A percentile compares a stretch with the other conserved stretches of the same genome.
These are phyloP conservation scores for Grapholita molesta DNA, from an alignment of 1,140 invertebrate genomes.

Conservation along the genomic window DNA sequence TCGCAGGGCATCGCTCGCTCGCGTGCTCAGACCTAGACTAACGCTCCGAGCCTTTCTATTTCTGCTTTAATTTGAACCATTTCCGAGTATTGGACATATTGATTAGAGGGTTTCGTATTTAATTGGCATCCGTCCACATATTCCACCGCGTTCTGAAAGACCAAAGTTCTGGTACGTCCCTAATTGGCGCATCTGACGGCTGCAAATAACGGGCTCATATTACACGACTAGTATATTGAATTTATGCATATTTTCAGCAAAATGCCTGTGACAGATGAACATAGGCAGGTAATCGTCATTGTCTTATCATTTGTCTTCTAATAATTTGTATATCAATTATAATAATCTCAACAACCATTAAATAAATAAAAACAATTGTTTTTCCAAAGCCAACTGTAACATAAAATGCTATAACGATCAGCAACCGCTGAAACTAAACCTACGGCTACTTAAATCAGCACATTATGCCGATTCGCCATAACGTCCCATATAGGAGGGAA, in stretches of 20 bases:
- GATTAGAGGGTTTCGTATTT: constrained; percentile 20
- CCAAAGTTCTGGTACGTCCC: neutral
- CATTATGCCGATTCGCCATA: constrained; percentile 9
- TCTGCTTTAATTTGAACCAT: constrained; percentile 37
- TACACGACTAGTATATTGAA: neutral
- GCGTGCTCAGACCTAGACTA: constrained; percentile 51
- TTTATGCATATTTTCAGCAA: neutral
- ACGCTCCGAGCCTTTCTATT: constrained; percentile 36
- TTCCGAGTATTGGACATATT: constrained; percentile 18
- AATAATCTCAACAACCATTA: too few relatives aligned
- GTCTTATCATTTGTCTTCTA: too few relatives aligned
- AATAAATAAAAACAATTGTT: too few relatives aligned
- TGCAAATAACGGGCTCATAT: neutral
- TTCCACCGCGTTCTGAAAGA: constrained; percentile 7
- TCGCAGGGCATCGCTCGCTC: constrained; percentile 52
- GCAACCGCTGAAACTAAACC: neutral
- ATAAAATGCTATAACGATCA: neutral
- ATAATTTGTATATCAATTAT: too few relatives aligned
- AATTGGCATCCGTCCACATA: constrained; percentile 4
- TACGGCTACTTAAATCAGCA: neutral
- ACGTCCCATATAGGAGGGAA: constrained; percentile 5
- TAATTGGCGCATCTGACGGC: neutral
- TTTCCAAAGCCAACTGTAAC: neutral
- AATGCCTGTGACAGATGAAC: too few relatives aligned
- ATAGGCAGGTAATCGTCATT: too few relatives aligned